Conservation (phyloP, 35 echinoderm and acorn worm species). For the Amphiura filiformis region DNA sequence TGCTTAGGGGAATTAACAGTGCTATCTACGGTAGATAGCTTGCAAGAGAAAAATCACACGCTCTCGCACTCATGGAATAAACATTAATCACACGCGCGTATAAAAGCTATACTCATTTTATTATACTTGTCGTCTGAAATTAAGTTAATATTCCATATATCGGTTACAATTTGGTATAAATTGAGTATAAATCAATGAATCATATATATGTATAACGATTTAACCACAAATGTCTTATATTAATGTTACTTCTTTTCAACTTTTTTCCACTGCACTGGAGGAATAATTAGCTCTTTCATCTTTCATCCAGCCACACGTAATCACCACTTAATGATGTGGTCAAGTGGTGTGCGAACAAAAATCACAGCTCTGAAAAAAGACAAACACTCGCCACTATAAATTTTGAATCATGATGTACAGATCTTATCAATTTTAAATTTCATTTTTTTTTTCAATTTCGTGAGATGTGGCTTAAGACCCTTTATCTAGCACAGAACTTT, state of each 20-base stretch:
- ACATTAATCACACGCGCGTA: background rate
- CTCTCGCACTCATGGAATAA: background rate
- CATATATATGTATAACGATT: background rate
- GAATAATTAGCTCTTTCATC: too few species aligned
- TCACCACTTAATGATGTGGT: too few species aligned
- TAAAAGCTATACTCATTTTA: background rate
- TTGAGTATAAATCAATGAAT: background rate
- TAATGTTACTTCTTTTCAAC: too few species aligned
- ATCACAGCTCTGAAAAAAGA: too few species aligned
- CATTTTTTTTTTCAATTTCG: background rate
- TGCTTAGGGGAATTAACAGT: too few species aligned
- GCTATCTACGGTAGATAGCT: too few species aligned
- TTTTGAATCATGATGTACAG: too few species aligned
- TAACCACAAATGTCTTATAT: background rate
- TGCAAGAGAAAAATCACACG: too few species aligned
- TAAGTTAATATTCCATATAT: background rate
- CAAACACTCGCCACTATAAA: too few species aligned
- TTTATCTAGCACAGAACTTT: background rate
- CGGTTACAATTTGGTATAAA: background rate
- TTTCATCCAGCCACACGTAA: too few species aligned
- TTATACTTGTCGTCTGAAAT: background rate
- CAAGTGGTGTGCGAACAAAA: too few species aligned
- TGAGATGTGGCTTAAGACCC: background rate
- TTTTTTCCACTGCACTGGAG: too few species aligned
- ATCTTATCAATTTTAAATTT: constrained; percentile 13